These are phyloP conservation scores for Merops nubicus DNA, from an alignment of 2,113 vertebrate genomes.

Conservation along the genomic window DNA sequence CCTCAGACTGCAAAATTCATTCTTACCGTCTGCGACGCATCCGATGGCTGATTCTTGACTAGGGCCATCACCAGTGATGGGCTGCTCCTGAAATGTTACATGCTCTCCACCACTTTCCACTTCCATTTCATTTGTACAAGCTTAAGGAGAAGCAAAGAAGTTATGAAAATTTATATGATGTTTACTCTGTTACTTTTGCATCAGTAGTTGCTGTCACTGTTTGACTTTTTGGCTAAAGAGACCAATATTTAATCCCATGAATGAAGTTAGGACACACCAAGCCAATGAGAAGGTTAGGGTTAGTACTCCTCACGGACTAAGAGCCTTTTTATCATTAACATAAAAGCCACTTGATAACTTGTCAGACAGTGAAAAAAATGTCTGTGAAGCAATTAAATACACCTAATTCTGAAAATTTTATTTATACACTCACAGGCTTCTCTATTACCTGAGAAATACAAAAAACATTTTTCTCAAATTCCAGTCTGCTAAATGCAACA, in stretches of 20 bases:
- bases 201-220: background rate
- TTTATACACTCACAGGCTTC: background rate
- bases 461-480: background rate
- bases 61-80: background rate
- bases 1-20: background rate
- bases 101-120: conserved; percentile 60
- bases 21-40: conserved; percentile 74
- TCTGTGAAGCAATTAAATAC: background rate
- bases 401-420: background rate
- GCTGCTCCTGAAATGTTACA: conserved; percentile 48
- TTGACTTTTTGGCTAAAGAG: background rate
- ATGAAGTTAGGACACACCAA: background rate
- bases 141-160: conserved; percentile 56
- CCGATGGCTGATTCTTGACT: conserved; percentile 43
- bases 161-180: background rate
- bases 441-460: background rate
- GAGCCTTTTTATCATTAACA: background rate
- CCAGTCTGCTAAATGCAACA: background rate
- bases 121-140: conserved; percentile 75
- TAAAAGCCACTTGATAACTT: background rate
- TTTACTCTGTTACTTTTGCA: background rate
- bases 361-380: background rate
- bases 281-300: background rate
- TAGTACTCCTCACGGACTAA: background rate
- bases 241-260: background rate